phyloP scores from a whole-genome alignment of 2,113 vertebrate genomes.

The Xiphophorus hellerii region DNA sequence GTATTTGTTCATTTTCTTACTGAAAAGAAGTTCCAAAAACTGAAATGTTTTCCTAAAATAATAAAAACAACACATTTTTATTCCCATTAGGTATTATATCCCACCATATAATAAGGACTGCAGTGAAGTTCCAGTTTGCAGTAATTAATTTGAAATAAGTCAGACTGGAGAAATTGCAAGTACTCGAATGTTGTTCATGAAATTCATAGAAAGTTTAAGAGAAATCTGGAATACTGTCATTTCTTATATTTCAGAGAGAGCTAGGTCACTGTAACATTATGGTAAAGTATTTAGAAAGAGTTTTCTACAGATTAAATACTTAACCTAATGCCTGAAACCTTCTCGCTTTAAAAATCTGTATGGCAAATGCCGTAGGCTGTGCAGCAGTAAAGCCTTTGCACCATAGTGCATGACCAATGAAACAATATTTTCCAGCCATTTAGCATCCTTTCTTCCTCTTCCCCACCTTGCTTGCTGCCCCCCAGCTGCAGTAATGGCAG shows the following conservation, averaged over 20 bases:
- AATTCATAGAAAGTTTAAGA: too few relatives aligned
- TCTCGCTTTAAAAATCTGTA: background rate
- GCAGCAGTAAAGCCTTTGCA: constrained; percentile 14
- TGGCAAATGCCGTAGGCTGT: background rate
- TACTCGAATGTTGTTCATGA: too few relatives aligned
- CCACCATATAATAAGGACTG: too few relatives aligned
- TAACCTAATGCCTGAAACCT: background rate
- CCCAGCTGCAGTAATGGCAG: constrained; percentile 47
- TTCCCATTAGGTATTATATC: too few relatives aligned
- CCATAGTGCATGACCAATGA: constrained; percentile 53
- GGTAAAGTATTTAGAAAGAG: background rate
- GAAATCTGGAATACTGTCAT: too few relatives aligned
- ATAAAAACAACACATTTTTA: too few relatives aligned
- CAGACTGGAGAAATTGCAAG: too few relatives aligned
- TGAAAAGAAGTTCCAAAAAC: background rate
- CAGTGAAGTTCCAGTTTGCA: too few relatives aligned
- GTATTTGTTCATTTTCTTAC: too few relatives aligned
- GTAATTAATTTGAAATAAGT: too few relatives aligned
- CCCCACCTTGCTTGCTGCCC: constrained; percentile 56
- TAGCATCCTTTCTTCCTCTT: constrained; percentile 18
- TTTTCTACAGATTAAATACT: too few relatives aligned
- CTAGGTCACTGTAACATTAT: background rate
- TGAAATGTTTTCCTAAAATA: background rate
- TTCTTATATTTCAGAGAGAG: too few relatives aligned
- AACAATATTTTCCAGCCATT: constrained; percentile 25